These are phyloP conservation scores for Bembecia ichneumoniformis DNA, from an alignment of 2,888 invertebrate species.

Conservation along the genomic window DNA sequence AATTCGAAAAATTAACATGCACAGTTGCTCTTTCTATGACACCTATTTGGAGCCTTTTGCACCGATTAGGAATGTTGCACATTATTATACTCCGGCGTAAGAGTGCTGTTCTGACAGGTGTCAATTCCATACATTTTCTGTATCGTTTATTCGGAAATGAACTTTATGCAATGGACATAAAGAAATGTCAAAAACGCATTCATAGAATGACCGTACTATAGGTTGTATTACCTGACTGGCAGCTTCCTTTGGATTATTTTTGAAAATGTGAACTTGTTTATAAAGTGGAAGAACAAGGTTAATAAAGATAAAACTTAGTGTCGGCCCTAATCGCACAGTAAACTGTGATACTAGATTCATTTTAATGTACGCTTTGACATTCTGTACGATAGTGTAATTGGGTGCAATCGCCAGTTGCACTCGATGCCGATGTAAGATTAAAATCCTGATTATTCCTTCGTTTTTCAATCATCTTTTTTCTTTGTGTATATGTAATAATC, in stretches of 20 bases:
- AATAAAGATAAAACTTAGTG: constrained; percentile 7
- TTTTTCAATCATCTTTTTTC: neutral
- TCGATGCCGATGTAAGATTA: neutral
- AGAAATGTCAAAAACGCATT: no score
- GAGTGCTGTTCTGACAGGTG: no score
- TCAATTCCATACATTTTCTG: no score
- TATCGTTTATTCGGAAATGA: no score
- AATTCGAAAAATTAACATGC: no score
- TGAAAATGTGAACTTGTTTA: neutral
- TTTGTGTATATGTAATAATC: no score
- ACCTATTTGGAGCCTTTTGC: no score
- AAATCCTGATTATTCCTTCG: neutral
- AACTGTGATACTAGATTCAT: constrained; percentile 2
- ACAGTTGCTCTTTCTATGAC: no score
- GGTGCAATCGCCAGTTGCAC: constrained; percentile 1
- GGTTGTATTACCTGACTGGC: neutral
- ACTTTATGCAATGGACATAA: no score
- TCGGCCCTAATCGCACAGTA: constrained; percentile 5
- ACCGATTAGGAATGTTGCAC: no score
- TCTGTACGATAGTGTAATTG: constrained; percentile 3
- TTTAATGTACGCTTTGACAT: constrained; percentile 2
- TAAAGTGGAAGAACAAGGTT: constrained; percentile 1
- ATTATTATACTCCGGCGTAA: no score
- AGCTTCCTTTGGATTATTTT: neutral
- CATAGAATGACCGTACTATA: no score